phyloP scores from a whole-genome alignment of 2,797 vertebrate species.

The Heteromormyrus szaboi region DNA sequence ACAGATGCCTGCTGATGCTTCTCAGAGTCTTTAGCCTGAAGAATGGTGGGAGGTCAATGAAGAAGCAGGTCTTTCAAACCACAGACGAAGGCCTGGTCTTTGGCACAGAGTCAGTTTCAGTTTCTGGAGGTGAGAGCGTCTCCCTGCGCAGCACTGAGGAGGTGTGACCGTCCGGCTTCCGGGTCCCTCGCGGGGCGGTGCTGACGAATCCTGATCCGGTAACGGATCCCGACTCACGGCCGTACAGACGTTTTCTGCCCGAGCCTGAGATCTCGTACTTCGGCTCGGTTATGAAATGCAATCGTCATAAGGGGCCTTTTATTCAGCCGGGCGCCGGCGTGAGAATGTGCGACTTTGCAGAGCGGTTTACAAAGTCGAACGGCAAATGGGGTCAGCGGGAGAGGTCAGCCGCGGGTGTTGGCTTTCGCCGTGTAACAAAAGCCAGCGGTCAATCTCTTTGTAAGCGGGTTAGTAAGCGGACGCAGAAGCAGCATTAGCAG shows the following conservation, averaged over 20 bases:
- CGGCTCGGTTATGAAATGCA: not conserved
- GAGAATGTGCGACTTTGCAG: not conserved
- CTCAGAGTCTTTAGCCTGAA: not conserved
- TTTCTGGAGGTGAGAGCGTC: not conserved
- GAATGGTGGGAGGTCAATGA: not conserved
- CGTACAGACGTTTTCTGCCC: not conserved
- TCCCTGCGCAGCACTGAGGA: not conserved
- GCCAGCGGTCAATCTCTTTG: slow-evolving; percentile 53
- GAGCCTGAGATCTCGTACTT: not conserved
- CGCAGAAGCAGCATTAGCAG: slow-evolving; percentile 44
- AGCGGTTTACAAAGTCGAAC: not conserved
- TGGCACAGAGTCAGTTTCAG: not conserved
- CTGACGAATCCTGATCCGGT: not conserved
- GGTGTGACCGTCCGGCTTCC: not conserved
- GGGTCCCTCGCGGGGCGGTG: not conserved
- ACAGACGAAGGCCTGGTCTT: not conserved
- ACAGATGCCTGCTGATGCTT: not conserved
- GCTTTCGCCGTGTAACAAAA: slow-evolving; percentile 80
- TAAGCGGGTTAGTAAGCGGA: slow-evolving; percentile 82
- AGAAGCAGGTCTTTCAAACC: not conserved
- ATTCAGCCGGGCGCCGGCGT: not conserved
- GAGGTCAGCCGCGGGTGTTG: slow-evolving; percentile 76
- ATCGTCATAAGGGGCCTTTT: not conserved
- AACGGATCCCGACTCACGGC: not conserved
- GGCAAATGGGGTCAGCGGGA: slow-evolving; percentile 37